Evolutionary conservation across 2,888 invertebrate species (phyloP).

Genomic region (Rhodophaea formosa): DNA sequence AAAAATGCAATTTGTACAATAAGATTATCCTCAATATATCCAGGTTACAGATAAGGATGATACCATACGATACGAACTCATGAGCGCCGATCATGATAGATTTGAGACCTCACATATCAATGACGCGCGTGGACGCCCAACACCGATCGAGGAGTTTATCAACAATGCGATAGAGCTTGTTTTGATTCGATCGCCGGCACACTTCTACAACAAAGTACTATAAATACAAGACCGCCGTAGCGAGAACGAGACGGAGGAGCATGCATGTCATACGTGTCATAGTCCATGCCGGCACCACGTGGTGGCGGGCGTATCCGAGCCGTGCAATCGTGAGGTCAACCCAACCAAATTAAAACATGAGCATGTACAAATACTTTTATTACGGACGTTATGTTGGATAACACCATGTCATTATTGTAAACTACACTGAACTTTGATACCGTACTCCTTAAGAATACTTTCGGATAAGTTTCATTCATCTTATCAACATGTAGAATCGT

Average conservation of each 20-base stretch:
- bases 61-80: conserved; percentile 4
- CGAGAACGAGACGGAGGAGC: conserved; percentile 43
- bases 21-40: neutral
- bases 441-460: no score
- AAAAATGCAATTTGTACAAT: neutral
- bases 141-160: conserved; percentile 22
- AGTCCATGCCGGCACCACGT: conserved; percentile 51
- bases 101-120: conserved; percentile 11
- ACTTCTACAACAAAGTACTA: conserved; percentile 36
- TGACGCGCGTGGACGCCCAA: conserved; percentile 16
- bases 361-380: conserved; percentile 1
- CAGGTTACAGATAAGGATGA: conserved; percentile 7
- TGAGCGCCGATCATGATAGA: conserved; percentile 15
- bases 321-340: conserved; percentile 11
- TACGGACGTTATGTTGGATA: neutral
- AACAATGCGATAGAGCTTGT: conserved; percentile 23
- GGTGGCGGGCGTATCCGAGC: conserved; percentile 16
- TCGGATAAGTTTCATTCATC: neutral
- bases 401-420: neutral
- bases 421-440: neutral
- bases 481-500: neutral
- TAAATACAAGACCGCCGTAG: conserved; percentile 30
- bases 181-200: conserved; percentile 34
- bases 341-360: conserved; percentile 6
- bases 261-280: conserved; percentile 52